Percentiles rank a stretch among this genome's conserved stretches.
Conservation (phyloP, 1,140 invertebrate species). For the Microplitis mediator region DNA sequence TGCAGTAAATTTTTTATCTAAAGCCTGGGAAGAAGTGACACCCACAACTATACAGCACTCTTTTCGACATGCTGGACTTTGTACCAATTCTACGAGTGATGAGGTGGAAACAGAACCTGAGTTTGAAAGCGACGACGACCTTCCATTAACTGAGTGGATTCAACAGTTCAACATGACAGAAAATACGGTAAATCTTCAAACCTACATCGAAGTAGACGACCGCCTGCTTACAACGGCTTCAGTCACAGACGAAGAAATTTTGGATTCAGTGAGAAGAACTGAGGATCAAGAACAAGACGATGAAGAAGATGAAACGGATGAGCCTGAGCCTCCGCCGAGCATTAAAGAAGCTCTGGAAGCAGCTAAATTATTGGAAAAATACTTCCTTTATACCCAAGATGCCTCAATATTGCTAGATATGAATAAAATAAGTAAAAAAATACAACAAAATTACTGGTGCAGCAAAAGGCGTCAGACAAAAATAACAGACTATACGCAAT, state of each 20-base stretch:
- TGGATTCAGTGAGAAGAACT: no score
- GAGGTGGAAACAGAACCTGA: conserved; percentile 2
- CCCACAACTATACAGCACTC: background rate
- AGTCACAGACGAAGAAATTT: background rate
- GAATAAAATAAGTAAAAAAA: background rate
- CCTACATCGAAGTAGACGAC: background rate
- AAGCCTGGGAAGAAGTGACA: background rate
- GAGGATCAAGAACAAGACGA: no score
- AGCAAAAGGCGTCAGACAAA: background rate
- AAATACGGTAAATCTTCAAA: background rate
- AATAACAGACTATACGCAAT: background rate
- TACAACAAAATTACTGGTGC: background rate
- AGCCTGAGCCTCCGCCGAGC: background rate
- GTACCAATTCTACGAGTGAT: background rate
- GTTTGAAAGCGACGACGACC: background rate
- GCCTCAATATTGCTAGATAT: background rate
- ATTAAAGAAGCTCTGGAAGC: background rate
- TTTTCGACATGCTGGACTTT: background rate
- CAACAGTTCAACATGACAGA: background rate
- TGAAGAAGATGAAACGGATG: background rate
- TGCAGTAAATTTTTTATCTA: background rate
- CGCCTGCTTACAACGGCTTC: background rate
- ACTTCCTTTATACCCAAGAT: background rate
- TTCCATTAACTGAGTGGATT: conserved; percentile 1
- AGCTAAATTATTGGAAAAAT: background rate